Evolutionary conservation across 2,797 vertebrate genomes (phyloP), one percentile per base, ranked within the genome.

Genomic region (Propithecus perrieri): DNA sequence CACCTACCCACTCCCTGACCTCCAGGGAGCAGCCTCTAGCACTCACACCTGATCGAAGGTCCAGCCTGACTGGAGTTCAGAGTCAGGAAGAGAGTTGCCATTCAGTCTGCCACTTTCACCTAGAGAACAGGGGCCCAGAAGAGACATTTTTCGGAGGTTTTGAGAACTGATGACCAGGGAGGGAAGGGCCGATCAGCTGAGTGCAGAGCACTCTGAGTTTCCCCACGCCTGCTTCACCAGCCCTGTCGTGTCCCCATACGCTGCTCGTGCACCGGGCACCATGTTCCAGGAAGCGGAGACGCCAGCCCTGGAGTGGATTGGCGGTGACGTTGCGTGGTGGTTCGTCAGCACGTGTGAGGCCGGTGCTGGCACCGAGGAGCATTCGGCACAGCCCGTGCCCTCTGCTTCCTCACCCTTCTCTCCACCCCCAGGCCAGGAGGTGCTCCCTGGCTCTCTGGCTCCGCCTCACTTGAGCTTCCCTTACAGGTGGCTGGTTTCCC

Each of bases 401-500:
- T 71, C 75, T 28, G 4, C 41, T 43, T 57, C n/a, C 55, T 55
- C 53, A 24, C 28, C 46, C 76, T 43, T 38, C 30, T 53, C 35
- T 53, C 61, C 13, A 18, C 28, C 55, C 46, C 41, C 71, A 24
- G n/a, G 17, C 67, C 85, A 55, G 50, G 33, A 48, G 30, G 38
- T 22, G 3, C 75, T n/a, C 24, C 85, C 33, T 48, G 65, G 69
- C 84, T 76, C 22, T 65, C 94, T 28, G 33, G 26, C 41, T 78
- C n/a, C 61, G 75, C 67, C 74, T 85, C 80, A 33, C 65, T 15
- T 85, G 43, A 81, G 33, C 85, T 91, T 95, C 81, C 89, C 81
- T 95, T 96, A 38, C 89, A 97, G 95, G 85, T 96, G 80, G 10
- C 88, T 76, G 85, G 41, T 61, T 92, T 89, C 57, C 67, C 76